A percentile compares a stretch with the other conserved stretches of the same genome.
These are phyloP conservation scores for Oryzaephilus surinamensis DNA, from an alignment of 1,140 invertebrate species.

Conservation along the genomic window DNA sequence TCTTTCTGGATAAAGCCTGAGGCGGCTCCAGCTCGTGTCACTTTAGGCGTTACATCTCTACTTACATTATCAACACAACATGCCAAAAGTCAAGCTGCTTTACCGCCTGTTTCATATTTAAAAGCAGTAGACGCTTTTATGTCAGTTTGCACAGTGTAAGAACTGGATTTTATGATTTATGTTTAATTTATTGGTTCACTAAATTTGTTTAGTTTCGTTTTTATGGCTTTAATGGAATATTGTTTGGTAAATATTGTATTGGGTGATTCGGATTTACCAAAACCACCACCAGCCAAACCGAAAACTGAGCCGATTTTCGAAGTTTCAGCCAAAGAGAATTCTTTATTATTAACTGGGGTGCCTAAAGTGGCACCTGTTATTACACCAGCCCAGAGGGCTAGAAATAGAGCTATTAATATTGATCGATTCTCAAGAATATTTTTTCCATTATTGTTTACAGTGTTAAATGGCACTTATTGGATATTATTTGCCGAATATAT, in stretches of 20 bases:
- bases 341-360: constrained; percentile 15
- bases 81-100: constrained; percentile 77
- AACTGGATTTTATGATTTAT: constrained; percentile 15
- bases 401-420: constrained; percentile 71
- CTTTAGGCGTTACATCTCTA: constrained; percentile 79
- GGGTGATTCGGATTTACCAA: constrained; percentile 54
- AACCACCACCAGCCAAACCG: constrained; percentile 35
- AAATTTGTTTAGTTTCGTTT: constrained; percentile 58
- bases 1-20: constrained; percentile 91
- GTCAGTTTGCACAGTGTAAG: constrained; percentile 78
- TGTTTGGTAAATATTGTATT: constrained; percentile 84
- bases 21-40: constrained; percentile 78
- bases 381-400: constrained; percentile 50
- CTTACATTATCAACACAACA: constrained; percentile 86
- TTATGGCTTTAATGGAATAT: constrained; percentile 90
- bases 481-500: constrained; percentile 77
- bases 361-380: constrained; percentile 11
- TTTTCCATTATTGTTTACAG: constrained; percentile 75
- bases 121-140: constrained; percentile 87
- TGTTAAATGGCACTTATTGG: constrained; percentile 83
- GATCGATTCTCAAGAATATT: constrained; percentile 76
- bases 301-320: constrained; percentile 49
- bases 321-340: constrained; percentile 33
- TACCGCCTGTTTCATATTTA: constrained; percentile 81
- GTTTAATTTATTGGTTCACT: too few relatives aligned